phyloP scores from a whole-genome alignment of 2,888 invertebrate genomes.

The Bembecia ichneumoniformis region DNA sequence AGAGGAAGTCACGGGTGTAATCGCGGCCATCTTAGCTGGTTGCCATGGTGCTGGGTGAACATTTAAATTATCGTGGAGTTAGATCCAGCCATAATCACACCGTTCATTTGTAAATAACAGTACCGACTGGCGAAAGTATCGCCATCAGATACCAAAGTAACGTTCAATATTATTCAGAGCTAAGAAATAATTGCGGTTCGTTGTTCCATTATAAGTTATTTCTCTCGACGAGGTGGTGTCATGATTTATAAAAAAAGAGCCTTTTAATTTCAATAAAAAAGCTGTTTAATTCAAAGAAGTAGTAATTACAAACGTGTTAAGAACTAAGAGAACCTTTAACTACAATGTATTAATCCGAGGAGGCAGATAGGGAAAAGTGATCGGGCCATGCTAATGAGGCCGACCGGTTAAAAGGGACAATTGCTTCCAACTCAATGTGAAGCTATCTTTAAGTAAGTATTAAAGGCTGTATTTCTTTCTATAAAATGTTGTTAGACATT shows the following conservation, averaged over 20 bases:
- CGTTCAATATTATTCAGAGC: constrained; percentile 70
- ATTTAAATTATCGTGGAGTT: constrained; percentile 66
- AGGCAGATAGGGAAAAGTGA: constrained; percentile 45
- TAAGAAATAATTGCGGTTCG: constrained; percentile 69
- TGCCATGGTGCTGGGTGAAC: constrained; percentile 54
- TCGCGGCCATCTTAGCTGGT: constrained; percentile 48
- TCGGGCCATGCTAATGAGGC: constrained; percentile 58
- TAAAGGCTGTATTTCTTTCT: constrained; percentile 48
- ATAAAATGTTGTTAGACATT: constrained; percentile 43
- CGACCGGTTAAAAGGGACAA: constrained; percentile 55
- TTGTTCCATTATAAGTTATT: constrained; percentile 65
- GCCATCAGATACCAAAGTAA: constrained; percentile 59
- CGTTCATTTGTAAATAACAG: constrained; percentile 68
- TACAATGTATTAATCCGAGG: constrained; percentile 58
- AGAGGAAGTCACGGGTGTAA: constrained; percentile 59
- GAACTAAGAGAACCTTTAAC: constrained; percentile 47
- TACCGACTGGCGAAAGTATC: constrained; percentile 62
- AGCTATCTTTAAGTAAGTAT: constrained; percentile 52
- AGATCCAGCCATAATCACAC: constrained; percentile 69
- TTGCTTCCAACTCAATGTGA: constrained; percentile 44
- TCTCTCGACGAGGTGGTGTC: constrained; percentile 11
- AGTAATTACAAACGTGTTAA: constrained; percentile 44
- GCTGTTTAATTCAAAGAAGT: constrained; percentile 25
- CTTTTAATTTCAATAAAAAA: constrained; percentile 9
- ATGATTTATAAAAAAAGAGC: neutral